Percentiles rank a stretch among this genome's conserved stretches.
These are phyloP conservation scores for Salminus brasiliensis DNA, from an alignment of 2,113 vertebrate species.

Conservation along the genomic window DNA sequence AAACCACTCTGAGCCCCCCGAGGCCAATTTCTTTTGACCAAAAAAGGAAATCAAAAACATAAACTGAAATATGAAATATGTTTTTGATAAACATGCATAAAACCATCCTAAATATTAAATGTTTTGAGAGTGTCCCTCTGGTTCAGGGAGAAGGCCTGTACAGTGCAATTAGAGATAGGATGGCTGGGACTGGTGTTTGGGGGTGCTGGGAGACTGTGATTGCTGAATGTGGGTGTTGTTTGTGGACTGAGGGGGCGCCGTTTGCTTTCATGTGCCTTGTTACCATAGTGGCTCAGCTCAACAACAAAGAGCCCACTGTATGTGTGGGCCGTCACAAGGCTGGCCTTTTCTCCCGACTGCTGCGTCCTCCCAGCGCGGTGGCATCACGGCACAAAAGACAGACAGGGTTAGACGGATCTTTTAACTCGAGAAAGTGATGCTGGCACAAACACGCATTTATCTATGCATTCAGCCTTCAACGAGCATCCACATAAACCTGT, in stretches of 20 bases:
- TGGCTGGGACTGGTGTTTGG: background rate
- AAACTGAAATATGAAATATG: too few species aligned
- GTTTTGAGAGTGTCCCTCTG: too few species aligned
- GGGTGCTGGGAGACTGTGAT: slow-evolving; percentile 21
- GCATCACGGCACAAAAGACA: slow-evolving; percentile 27
- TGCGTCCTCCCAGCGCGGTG: background rate
- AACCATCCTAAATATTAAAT: too few species aligned
- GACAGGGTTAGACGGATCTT: slow-evolving; percentile 4
- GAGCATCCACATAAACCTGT: too few species aligned
- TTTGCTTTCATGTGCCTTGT: slow-evolving; percentile 50
- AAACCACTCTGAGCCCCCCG: too few species aligned
- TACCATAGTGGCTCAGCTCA: slow-evolving; percentile 38
- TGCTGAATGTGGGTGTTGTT: slow-evolving; percentile 48
- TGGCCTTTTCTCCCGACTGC: slow-evolving; percentile 30
- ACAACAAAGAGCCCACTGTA: slow-evolving; percentile 48
- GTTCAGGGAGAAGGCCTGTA: background rate
- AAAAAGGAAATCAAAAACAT: too few species aligned
- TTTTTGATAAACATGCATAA: too few species aligned
- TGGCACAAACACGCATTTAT: background rate
- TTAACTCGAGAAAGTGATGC: background rate
- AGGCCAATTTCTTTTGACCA: too few species aligned
- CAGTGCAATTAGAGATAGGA: slow-evolving; percentile 8
- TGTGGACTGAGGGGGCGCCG: slow-evolving; percentile 40
- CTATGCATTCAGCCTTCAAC: background rate
- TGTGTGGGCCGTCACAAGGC: slow-evolving; percentile 36